These are phyloP conservation scores for Hydrochoerus hydrochaeris DNA, from an alignment of 2,113 vertebrate species.

Conservation along the genomic window DNA sequence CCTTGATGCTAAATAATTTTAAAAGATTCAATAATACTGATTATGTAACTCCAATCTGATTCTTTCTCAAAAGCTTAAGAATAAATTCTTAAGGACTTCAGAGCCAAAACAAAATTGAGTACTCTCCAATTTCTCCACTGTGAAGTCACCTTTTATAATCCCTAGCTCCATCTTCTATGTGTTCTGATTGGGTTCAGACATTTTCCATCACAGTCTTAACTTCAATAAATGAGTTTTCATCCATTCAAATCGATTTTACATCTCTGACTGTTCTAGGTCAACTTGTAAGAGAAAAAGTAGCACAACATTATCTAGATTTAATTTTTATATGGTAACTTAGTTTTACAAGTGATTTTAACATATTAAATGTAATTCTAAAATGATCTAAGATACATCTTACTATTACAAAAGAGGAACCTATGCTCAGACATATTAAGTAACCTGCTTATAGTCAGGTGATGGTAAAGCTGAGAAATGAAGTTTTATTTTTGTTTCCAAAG, in stretches of 20 bases:
- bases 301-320: conserved; percentile 9
- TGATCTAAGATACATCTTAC: neutral
- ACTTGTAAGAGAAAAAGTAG: neutral
- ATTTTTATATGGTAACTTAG: neutral
- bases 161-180: neutral
- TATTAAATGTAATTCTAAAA: conserved; percentile 19
- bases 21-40: neutral
- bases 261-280: neutral
- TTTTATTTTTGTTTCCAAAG: neutral
- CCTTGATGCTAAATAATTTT: neutral
- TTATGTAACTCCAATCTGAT: neutral
- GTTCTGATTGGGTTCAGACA: neutral
- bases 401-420: neutral
- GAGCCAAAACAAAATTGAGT: neutral
- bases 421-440: neutral
- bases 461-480: neutral
- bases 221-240: neutral
- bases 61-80: neutral
- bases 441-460: neutral
- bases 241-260: neutral
- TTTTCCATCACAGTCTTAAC: neutral
- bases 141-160: neutral
- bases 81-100: neutral
- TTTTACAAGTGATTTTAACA: conserved; percentile 49
- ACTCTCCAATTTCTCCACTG: neutral